Base-by-base conservation (phyloP, 2,888 invertebrate species). In the Arrhopalites spinosus region DNA sequence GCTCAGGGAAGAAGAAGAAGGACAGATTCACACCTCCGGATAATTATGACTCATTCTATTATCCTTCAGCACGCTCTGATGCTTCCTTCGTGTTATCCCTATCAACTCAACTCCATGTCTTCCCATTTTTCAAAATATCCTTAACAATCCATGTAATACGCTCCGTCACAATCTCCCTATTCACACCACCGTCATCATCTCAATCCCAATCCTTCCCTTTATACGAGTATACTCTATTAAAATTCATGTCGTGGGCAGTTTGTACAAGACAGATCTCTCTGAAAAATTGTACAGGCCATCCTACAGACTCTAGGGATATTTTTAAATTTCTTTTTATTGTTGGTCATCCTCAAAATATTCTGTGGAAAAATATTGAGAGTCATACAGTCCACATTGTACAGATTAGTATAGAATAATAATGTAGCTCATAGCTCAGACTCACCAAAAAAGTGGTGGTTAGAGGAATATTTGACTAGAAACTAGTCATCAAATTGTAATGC, bases 41-140 rank as follows among this genome's bases (percentile, higher is more conserved):
- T 74, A 67, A 74, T 74, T 74, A 59, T 74, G 74, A 74, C 53
- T 68, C 74, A 68, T 74, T 74, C 67, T 56, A 23, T 43, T 74
- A 59, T 68, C 36, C 53, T 68, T 61, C 20, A 27, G n/a, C 63
- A 73, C 61, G 73, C 63, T 63, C 73, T 45, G 45, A 29, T 47
- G 73, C 36, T 47, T 45, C 25, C 68, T 71, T 7, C 70, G 68
- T 68, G 47, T 47, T 68, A n/a, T 68, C 17, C 68, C 20, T 25
- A 68, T 68, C 43, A 47, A 23, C 61, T 53, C 23, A 53, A 50
- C n/a, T 50, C 7, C 15, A 15, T 50, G 50, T 50, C 50, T 50
- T 50, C 3, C n/a, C 50, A 50, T 36, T 36, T 36, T 36, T 36
- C 36, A 36, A 36, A 36, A 27, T 15, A 23, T 27, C 61, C 23